Conservation (phyloP, 2,888 invertebrate genomes). For the Drosophila eohydei region DNA sequence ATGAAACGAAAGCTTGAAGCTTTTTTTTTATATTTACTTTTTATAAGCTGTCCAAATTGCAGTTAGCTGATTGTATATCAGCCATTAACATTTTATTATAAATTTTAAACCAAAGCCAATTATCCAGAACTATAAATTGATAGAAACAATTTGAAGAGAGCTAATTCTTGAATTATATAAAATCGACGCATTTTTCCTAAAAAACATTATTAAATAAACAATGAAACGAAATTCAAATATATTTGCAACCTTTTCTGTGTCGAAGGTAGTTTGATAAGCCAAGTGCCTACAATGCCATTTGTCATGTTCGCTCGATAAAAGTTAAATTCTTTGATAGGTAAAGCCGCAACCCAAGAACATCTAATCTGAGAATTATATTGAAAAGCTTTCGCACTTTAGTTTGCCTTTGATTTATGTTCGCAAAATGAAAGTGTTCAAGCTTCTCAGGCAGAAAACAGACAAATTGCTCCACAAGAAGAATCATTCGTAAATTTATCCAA, state of each 20-base stretch:
- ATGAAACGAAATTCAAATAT: not conserved
- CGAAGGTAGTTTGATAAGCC: slow-evolving; percentile 8
- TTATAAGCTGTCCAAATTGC: not conserved
- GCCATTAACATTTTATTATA: no score
- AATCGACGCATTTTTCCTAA: not conserved
- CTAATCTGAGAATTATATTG: slow-evolving; percentile 31
- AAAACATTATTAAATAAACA: not conserved
- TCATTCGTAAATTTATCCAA: not conserved
- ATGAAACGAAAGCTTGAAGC: not conserved
- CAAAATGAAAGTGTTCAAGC: slow-evolving; percentile 1
- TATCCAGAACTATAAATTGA: no score
- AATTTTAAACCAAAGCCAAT: no score
- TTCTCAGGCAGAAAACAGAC: not conserved
- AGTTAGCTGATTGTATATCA: not conserved
- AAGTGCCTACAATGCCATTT: slow-evolving; percentile 33
- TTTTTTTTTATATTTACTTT: not conserved
- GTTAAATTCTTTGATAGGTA: slow-evolving; percentile 26
- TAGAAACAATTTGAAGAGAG: no score
- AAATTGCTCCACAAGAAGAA: not conserved
- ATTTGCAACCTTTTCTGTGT: not conserved
- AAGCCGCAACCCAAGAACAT: slow-evolving; percentile 7
- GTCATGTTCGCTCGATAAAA: slow-evolving; percentile 23
- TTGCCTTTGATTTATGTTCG: not conserved
- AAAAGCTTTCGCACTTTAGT: slow-evolving; percentile 1
- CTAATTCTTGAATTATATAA: no score